Conservation (phyloP, 2,113 vertebrate species). For the Mandrillus leucophaeus region DNA sequence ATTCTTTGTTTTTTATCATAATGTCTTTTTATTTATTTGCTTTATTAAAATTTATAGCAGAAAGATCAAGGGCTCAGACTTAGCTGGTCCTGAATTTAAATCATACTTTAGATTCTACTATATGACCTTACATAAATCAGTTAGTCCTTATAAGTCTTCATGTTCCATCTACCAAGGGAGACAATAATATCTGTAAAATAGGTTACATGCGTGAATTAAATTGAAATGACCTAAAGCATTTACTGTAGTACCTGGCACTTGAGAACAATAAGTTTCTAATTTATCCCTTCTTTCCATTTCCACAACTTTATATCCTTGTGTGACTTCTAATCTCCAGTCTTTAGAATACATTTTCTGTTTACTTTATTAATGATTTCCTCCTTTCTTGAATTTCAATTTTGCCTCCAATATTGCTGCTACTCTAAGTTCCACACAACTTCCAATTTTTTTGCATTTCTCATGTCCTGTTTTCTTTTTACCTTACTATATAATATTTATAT, state of each 20-base stretch:
- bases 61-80: not conserved
- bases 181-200: not conserved
- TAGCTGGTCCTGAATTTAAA: not conserved
- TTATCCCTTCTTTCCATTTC: not conserved
- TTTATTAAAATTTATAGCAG: not conserved
- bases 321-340: not conserved
- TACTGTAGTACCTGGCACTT: not conserved
- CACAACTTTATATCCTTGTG: not conserved
- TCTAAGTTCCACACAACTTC: not conserved
- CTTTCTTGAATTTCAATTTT: not conserved
- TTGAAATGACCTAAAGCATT: not conserved
- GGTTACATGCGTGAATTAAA: not conserved
- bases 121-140: not conserved
- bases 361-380: not conserved
- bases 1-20: not conserved
- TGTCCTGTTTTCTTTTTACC: not conserved
- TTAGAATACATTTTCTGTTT: not conserved
- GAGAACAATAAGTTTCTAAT: not conserved
- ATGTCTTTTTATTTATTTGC: not conserved
- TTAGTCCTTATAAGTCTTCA: not conserved
- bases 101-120: not conserved
- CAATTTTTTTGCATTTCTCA: not conserved
- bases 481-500: not conserved
- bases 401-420: not conserved
- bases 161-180: not conserved